A percentile compares a stretch with the other conserved stretches of the same genome.
Conservation (phyloP, 1,140 invertebrate species). For the Coenobita brevimanus region DNA sequence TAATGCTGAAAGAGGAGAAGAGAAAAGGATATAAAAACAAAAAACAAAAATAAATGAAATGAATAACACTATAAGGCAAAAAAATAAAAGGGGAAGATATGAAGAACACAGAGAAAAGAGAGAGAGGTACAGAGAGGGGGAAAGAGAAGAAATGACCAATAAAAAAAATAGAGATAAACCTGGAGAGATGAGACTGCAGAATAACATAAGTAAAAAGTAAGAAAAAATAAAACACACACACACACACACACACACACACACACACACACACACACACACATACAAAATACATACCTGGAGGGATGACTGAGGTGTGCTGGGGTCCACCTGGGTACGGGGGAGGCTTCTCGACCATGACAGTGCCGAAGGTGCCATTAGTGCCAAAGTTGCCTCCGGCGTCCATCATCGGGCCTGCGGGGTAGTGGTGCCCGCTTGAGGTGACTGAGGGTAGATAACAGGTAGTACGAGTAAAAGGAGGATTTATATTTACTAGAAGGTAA, state of each 20-base stretch:
- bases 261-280: too few species aligned
- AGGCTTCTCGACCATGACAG: slow-evolving; percentile 78
- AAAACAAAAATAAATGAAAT: not conserved
- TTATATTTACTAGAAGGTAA: too few species aligned
- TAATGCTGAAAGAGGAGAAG: too few species aligned
- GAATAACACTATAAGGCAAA: not conserved
- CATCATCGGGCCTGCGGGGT: not conserved
- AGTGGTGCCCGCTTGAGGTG: too few species aligned
- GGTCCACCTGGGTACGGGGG: slow-evolving; percentile 76
- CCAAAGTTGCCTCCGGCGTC: slow-evolving; percentile 75
- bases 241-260: too few species aligned
- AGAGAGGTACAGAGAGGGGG: not conserved
- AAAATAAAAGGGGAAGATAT: not conserved
- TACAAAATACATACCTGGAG: slow-evolving; percentile 46
- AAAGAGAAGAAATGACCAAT: not conserved
- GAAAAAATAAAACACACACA: too few species aligned
- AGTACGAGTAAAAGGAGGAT: too few species aligned
- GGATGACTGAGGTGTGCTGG: slow-evolving; percentile 60
- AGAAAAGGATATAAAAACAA: not conserved
- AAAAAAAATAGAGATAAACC: slow-evolving; percentile 10
- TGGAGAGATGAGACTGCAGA: slow-evolving; percentile 57
- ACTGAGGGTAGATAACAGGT: too few species aligned
- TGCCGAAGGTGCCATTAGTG: slow-evolving; percentile 80
- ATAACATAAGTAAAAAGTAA: too few species aligned
- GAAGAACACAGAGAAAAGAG: not conserved